A percentile compares a stretch with the other conserved stretches of the same genome.
Evolutionary conservation across 2,888 invertebrate genomes (phyloP).

Genomic region (Gandaritis pyraliata): DNA sequence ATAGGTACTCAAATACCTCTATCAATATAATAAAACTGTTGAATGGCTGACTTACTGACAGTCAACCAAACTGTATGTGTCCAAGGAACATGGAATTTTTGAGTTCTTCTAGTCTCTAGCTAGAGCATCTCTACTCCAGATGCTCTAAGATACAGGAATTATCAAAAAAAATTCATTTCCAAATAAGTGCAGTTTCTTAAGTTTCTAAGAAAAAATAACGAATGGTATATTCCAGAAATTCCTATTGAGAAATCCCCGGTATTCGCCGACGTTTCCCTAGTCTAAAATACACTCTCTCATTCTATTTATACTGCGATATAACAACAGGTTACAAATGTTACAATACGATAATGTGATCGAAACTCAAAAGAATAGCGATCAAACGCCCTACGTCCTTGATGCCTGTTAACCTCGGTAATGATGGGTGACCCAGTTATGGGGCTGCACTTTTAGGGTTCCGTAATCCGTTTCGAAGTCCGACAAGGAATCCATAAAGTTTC

Average conservation of each 20-base stretch:
- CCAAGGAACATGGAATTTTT: neutral
- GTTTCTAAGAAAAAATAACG: no score
- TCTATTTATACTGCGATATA: slow-evolving; percentile 19
- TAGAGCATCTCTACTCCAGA: neutral
- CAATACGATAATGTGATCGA: slow-evolving; percentile 26
- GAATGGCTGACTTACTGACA: neutral
- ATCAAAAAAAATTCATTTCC: neutral
- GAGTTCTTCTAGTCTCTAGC: neutral
- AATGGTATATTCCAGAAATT: no score
- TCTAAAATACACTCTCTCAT: slow-evolving; percentile 18
- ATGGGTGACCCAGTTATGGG: slow-evolving; percentile 57
- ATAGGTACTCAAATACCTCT: slow-evolving; percentile 3
- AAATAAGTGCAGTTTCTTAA: no score
- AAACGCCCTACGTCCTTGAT: slow-evolving; percentile 54
- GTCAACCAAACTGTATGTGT: no score
- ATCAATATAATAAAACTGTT: slow-evolving; percentile 5
- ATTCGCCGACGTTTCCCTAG: neutral
- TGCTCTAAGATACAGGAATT: no score
- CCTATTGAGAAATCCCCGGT: neutral
- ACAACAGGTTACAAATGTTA: slow-evolving; percentile 12
- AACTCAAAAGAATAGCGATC: slow-evolving; percentile 24
- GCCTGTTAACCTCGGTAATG: slow-evolving; percentile 58
- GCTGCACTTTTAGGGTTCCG: slow-evolving; percentile 49
- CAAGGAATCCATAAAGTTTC: neutral
- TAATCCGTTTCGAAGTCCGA: neutral